These are phyloP conservation scores for Rhagologus leucostigma DNA, from an alignment of 2,113 vertebrate species.

Conservation along the genomic window DNA sequence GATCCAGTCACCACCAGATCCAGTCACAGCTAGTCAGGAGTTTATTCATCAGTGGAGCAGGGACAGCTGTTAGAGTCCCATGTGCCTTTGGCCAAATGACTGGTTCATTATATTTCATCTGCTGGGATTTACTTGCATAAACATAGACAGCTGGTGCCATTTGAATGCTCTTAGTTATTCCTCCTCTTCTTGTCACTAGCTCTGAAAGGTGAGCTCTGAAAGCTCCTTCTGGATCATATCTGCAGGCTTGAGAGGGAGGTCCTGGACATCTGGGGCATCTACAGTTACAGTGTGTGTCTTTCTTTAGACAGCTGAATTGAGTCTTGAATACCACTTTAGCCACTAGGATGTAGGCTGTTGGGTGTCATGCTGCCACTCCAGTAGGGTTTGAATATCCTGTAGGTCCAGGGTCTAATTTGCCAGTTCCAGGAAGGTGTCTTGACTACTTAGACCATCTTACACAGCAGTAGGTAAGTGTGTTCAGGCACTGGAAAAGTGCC, in stretches of 20 bases:
- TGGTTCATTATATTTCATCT: conserved; percentile 22
- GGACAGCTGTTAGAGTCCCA: not conserved
- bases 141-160: conserved; percentile 32
- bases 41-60: not conserved
- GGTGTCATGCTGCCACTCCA: not conserved
- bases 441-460: not conserved
- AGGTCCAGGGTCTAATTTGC: not conserved
- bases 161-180: not conserved
- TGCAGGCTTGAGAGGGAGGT: not conserved
- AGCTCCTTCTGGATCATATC: not conserved
- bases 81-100: not conserved
- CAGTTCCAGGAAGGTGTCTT: not conserved
- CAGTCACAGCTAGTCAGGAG: not conserved
- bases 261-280: not conserved
- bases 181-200: not conserved
- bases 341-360: not conserved
- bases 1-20: not conserved
- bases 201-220: not conserved
- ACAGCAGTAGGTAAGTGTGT: not conserved
- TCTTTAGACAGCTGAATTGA: not conserved
- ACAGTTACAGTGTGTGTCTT: not conserved
- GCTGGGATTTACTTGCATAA: conserved; percentile 8
- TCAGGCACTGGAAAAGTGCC: not conserved
- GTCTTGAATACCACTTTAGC: not conserved
- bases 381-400: fast-evolving